Evolutionary conservation across 2,113 vertebrate genomes (phyloP), one percentile per base, ranked within the genome.

Genomic region (Pteruthius melanotis): DNA sequence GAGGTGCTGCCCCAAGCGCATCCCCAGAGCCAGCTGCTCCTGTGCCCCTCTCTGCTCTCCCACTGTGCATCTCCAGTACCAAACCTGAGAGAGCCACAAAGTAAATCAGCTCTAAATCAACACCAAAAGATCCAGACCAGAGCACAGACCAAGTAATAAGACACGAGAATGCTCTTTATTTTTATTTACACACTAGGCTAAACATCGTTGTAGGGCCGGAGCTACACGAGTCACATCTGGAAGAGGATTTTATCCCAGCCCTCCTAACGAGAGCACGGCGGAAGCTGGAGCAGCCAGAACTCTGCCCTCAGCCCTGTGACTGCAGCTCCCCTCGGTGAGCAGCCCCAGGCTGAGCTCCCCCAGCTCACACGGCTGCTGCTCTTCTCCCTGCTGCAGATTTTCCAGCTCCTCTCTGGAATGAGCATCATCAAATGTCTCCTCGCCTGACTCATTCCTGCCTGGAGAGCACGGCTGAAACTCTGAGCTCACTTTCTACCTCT

Each of bases 371-470:
- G 28, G 24, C 57, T 83, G 81, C 59, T 69, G 52, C 59, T 57
- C 92, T 59, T 69, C 54, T 69, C 74, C 75, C 68, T 0, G 1
- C 44, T 63, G 60, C 65, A 83, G 24, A 44, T 90, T 76, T 60
- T 28, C 80, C 83, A 44, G 56, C 16, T 75, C 56, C 35, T 81
- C 60, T 64, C 76, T 37, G 76, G 35, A 92, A 81, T 0, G 2
- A 93, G 64, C 83, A 94, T 86, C 88, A 10, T 60, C 75, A 56
- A 88, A 70, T 15, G 72, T 90, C 87, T 80, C 35, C 66, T 85
- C 5, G 35, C 83, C 92, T 95, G 93, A 94, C 76, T 95, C 95
- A 94, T 27, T 83, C 49, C 79, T 88, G 88, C 94, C 88, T 92
- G 88, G 85, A 83, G 85, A 92, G 71, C 27, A 37, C 45, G 87